These are phyloP conservation scores for Diachasma alloeum DNA, from an alignment of 1,140 invertebrate genomes.

Conservation along the genomic window DNA sequence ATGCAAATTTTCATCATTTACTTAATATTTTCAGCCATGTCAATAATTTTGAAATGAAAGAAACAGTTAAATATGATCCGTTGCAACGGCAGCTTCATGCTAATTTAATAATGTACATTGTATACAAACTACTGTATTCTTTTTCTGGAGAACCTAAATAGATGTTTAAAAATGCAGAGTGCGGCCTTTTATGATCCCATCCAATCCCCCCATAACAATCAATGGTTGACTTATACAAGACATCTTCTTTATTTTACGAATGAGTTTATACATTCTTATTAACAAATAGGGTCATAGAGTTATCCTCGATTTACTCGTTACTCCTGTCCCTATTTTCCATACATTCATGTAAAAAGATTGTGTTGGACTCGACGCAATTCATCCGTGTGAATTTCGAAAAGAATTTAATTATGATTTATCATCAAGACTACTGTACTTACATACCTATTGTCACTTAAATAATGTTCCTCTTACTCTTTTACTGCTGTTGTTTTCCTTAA, in stretches of 20 bases:
- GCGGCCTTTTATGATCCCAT: background rate
- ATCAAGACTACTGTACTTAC: background rate
- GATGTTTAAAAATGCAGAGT: constrained; percentile 22
- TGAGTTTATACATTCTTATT: constrained; percentile 52
- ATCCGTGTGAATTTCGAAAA: background rate
- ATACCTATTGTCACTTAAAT: background rate
- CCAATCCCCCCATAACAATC: background rate
- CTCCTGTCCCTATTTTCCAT: constrained; percentile 12
- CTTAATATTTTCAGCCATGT: background rate
- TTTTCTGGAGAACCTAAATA: constrained; percentile 36
- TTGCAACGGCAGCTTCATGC: constrained; percentile 17
- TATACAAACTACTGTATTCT: constrained; percentile 35
- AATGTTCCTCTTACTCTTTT: background rate
- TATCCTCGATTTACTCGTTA: constrained; percentile 21
- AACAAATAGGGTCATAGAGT: constrained; percentile 48
- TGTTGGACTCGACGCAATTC: constrained; percentile 19
- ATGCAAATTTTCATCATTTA: background rate
- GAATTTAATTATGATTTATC: background rate
- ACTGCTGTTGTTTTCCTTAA: constrained; percentile 21
- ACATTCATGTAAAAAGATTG: constrained; percentile 33
- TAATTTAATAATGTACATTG: constrained; percentile 32
- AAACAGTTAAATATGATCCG: constrained; percentile 20
- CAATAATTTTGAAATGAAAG: background rate
- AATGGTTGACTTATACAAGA: constrained; percentile 34
- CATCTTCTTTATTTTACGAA: constrained; percentile 51